Evolutionary conservation across 1,140 invertebrate species (phyloP), one percentile per base, ranked within the genome.

Genomic region (Rhyzopertha dominica): DNA sequence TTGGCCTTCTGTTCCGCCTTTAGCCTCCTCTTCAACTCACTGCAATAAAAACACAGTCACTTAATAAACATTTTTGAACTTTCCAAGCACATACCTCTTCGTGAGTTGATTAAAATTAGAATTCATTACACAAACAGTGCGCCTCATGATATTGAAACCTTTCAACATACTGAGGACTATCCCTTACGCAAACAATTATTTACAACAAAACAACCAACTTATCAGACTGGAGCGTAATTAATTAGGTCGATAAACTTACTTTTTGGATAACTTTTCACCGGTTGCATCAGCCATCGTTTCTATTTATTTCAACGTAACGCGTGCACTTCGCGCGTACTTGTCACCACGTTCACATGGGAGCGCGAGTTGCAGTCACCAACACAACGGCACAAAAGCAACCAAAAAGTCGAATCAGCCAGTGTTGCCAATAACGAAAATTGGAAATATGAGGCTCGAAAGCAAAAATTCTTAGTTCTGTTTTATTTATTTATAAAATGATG

Each of bases 1-100:
- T 94, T 89, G 5, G 83, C 81, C 65, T 97, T 97, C 63, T 95
- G 85, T 66, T 95, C 89, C 12, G 85, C 84, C 71, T 98, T 98
- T 30, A 87, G 59, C 20, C 89, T 75, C 29, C 93, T 76, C 71
- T 98, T 98, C 38, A 90, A 72, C 71, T 98, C 94, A 81, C 92
- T 97, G 63, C 36, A 81, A 80, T 30, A 58, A 63, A 40, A 39
- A 38, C n/a, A 52, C 25, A 19, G 16, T 42, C 17, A 39, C 14
- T 12, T 4, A 4, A 16, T 25, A 19, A 25, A 32, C 38, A 49
- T 13, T 47, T 32, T 10, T 17, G 4, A n/a, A n/a, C n/a, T n/a
- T n/a, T n/a, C n/a, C n/a, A n/a, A n/a, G n/a, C 35, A 55, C 54
- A 35, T 66, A 66, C 63, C 62, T 62, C 53, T 53, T 61, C 38